Percentiles rank a stretch among this genome's conserved stretches.
Conservation (phyloP, 2,888 invertebrate species). For the Prosapia bicincta region DNA sequence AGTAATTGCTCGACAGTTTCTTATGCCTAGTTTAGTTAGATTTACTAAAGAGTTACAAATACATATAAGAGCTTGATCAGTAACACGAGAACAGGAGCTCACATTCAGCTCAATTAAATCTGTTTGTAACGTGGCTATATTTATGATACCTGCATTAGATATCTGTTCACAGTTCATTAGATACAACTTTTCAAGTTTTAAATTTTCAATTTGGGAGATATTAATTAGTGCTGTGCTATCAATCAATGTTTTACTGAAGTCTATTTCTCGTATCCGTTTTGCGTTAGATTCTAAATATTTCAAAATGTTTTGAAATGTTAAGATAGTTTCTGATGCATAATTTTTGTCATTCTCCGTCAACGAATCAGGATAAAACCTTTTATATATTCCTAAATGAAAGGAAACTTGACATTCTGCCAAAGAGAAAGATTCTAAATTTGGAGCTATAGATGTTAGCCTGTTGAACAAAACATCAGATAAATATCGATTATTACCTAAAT, state of each 20-base stretch:
- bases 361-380: slow-evolving; percentile 59
- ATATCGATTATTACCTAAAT: slow-evolving; percentile 64
- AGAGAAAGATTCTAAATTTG: slow-evolving; percentile 57
- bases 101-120: slow-evolving; percentile 58
- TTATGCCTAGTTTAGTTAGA: slow-evolving; percentile 58
- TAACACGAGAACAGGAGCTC: slow-evolving; percentile 61
- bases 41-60: slow-evolving; percentile 57
- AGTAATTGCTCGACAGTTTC: slow-evolving; percentile 62
- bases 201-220: slow-evolving; percentile 52
- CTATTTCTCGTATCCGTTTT: slow-evolving; percentile 54
- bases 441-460: slow-evolving; percentile 59
- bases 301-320: slow-evolving; percentile 66
- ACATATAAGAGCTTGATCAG: slow-evolving; percentile 58
- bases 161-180: slow-evolving; percentile 61
- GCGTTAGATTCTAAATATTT: slow-evolving; percentile 55
- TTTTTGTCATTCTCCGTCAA: slow-evolving; percentile 41
- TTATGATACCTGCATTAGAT: slow-evolving; percentile 55
- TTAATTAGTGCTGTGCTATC: slow-evolving; percentile 58
- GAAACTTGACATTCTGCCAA: slow-evolving; percentile 66
- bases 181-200: slow-evolving; percentile 53
- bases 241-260: slow-evolving; percentile 65
- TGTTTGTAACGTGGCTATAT: slow-evolving; percentile 55
- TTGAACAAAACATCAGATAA: slow-evolving; percentile 70
- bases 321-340: slow-evolving; percentile 59
- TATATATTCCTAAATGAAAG: slow-evolving; percentile 64